These are phyloP conservation scores for Argyresthia albistria DNA, from an alignment of 2,888 invertebrate species.

Conservation along the genomic window DNA sequence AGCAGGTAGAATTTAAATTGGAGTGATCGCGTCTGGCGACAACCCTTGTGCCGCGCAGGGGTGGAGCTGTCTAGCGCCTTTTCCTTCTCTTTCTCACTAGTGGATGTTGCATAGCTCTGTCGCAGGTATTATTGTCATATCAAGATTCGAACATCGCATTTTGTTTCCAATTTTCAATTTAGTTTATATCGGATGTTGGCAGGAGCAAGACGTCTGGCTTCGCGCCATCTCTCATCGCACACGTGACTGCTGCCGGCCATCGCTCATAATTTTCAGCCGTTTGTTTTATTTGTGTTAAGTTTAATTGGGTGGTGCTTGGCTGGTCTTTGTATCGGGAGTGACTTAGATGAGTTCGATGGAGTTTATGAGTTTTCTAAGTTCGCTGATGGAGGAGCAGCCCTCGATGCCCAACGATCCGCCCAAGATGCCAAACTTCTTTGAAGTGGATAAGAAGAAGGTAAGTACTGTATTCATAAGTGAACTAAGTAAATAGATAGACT, in stretches of 20 bases:
- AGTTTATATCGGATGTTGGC: conserved; percentile 70
- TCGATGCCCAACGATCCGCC: conserved; percentile 37
- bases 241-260: conserved; percentile 44
- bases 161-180: conserved; percentile 71
- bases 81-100: conserved; percentile 36
- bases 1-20: conserved; percentile 59
- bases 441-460: conserved; percentile 64
- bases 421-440: conserved; percentile 61
- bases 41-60: conserved; percentile 62
- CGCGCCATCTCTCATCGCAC: conserved; percentile 42
- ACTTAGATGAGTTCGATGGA: conserved; percentile 32
- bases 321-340: neutral
- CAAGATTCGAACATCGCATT: conserved; percentile 69
- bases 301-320: conserved; percentile 7
- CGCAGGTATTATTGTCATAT: conserved; percentile 70
- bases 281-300: conserved; percentile 17
- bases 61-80: conserved; percentile 53
- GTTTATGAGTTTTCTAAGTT: conserved; percentile 56
- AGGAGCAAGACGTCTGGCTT: conserved; percentile 61
- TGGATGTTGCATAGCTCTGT: conserved; percentile 40
- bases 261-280: conserved; percentile 22
- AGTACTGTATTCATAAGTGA: conserved; percentile 16
- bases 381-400: conserved; percentile 49
- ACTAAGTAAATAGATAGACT: too few species aligned
- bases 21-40: conserved; percentile 62